Percentiles rank a stretch among this genome's conserved stretches.
These are phyloP conservation scores for Lapara coniferarum DNA, from an alignment of 2,888 invertebrate species.

Conservation along the genomic window DNA sequence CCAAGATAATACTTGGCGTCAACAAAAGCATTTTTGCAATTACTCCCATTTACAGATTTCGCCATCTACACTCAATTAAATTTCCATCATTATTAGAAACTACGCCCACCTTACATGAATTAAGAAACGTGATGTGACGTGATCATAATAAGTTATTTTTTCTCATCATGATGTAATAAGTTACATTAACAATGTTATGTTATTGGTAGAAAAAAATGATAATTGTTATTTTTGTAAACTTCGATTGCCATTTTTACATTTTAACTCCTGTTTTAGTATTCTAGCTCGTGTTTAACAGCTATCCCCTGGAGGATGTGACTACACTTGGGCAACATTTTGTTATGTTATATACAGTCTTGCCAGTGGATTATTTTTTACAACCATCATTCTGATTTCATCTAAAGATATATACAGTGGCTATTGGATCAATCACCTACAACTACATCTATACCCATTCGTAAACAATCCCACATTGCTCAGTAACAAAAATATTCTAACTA, in stretches of 20 bases:
- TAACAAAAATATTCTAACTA: conserved; percentile 78
- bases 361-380: conserved; percentile 67
- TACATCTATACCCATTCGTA: conserved; percentile 72
- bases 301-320: conserved; percentile 35
- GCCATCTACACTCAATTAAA: no score
- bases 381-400: conserved; percentile 61
- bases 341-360: conserved; percentile 73
- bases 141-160: background rate
- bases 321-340: conserved; percentile 43
- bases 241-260: background rate
- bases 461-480: conserved; percentile 74
- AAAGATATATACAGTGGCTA: conserved; percentile 67
- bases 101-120: no score
- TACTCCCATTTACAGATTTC: no score
- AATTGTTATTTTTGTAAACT: conserved; percentile 20
- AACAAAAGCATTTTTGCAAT: no score
- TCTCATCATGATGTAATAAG: background rate
- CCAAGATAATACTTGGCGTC: no score
- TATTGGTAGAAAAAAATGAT: conserved; percentile 8
- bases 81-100: no score
- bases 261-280: background rate
- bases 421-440: conserved; percentile 64
- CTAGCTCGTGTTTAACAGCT: conserved; percentile 15
- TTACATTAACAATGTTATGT: background rate
- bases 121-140: conserved; percentile 10